Percentiles rank a stretch among this genome's conserved stretches.
Conservation (phyloP, 2,888 invertebrate species). For the Nephrotoma flavescens region DNA sequence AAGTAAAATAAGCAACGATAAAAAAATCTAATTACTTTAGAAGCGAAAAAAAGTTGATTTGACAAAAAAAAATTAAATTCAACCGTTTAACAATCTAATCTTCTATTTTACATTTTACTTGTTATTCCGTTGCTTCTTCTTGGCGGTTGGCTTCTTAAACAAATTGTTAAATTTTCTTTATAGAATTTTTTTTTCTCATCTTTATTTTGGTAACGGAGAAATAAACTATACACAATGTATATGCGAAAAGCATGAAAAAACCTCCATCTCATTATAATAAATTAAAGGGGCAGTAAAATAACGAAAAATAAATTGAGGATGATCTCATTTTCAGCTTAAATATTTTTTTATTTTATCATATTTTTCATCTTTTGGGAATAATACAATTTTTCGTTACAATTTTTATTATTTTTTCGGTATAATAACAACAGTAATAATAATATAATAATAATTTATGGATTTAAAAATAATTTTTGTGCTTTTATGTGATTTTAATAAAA, state of each 20-base stretch:
- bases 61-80: neutral
- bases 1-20: too few species aligned
- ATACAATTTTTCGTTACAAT: neutral
- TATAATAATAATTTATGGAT: conserved; percentile 4
- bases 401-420: neutral
- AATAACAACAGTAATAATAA: neutral
- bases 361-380: neutral
- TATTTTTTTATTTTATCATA: neutral
- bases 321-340: conserved; percentile 3
- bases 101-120: neutral
- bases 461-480: conserved; percentile 1
- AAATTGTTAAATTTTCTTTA: neutral
- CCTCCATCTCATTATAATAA: conserved; percentile 2
- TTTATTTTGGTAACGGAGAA: neutral
- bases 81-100: neutral
- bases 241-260: neutral
- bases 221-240: neutral
- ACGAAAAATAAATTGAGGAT: neutral
- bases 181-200: neutral
- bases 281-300: conserved; percentile 3
- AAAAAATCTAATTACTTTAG: neutral
- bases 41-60: neutral
- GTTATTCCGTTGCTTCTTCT: neutral
- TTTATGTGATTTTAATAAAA: neutral
- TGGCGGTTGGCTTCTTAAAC: neutral